Evolutionary conservation across 1,140 invertebrate genomes (phyloP).

Genomic region (Heliothis virescens): DNA sequence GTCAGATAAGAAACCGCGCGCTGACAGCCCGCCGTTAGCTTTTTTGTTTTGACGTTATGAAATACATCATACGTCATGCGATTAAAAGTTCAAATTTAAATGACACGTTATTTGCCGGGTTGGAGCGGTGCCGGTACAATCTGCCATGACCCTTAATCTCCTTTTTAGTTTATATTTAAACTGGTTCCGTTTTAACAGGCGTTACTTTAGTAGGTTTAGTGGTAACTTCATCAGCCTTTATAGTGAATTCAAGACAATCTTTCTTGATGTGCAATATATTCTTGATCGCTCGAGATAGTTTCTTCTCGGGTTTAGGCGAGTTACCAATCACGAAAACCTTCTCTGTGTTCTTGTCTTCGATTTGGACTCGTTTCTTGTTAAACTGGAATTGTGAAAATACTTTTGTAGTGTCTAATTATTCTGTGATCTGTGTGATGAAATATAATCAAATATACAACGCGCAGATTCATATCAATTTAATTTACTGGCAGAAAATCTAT

Average conservation of each 20-base stretch:
- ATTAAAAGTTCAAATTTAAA: too few relatives aligned
- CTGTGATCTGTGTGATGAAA: too few relatives aligned
- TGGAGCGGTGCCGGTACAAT: too few relatives aligned
- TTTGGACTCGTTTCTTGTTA: conserved; percentile 56
- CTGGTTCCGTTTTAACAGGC: conserved; percentile 68
- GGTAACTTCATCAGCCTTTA: conserved; percentile 73
- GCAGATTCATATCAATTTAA: too few relatives aligned
- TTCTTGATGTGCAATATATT: conserved; percentile 78
- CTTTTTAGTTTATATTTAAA: background rate
- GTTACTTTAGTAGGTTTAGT: conserved; percentile 80
- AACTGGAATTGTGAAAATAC: conserved; percentile 58
- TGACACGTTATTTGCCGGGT: too few relatives aligned
- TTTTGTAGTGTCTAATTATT: background rate
- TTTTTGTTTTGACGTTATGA: too few relatives aligned
- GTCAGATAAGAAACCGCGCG: too few relatives aligned
- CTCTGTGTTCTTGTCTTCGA: conserved; percentile 65
- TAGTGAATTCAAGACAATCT: conserved; percentile 72
- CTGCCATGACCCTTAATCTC: too few relatives aligned
- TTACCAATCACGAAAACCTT: conserved; percentile 76
- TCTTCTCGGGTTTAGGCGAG: conserved; percentile 69
- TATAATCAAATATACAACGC: too few relatives aligned
- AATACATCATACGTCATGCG: too few relatives aligned
- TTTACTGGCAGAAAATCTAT: too few relatives aligned
- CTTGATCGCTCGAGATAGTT: conserved; percentile 68
- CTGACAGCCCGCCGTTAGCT: too few relatives aligned